These are phyloP conservation scores for Papilio aristodemus DNA, from an alignment of 1,140 invertebrate genomes.

Conservation along the genomic window DNA sequence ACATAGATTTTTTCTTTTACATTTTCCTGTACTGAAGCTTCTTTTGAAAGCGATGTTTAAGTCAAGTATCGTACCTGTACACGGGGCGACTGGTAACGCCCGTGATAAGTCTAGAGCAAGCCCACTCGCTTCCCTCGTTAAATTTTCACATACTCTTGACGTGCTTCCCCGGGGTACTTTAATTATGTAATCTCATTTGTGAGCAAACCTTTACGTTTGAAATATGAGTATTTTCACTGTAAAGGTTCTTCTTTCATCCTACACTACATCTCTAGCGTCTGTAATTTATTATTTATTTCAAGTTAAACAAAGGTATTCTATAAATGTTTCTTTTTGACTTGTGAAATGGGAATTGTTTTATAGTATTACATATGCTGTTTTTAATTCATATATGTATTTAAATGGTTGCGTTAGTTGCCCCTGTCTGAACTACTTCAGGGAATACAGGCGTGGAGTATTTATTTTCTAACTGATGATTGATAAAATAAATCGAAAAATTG, in stretches of 20 bases:
- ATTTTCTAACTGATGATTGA: too few species aligned
- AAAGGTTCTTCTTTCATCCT: conserved; percentile 32
- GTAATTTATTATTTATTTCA: conserved; percentile 17
- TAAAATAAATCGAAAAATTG: too few species aligned
- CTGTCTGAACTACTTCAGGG: too few species aligned
- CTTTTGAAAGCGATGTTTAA: conserved; percentile 28
- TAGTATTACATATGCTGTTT: background rate
- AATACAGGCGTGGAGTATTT: too few species aligned
- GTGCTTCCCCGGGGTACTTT: conserved; percentile 73
- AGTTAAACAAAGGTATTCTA: conserved; percentile 3
- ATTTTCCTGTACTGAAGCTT: conserved; percentile 7
- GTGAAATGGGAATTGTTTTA: background rate
- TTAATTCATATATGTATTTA: too few species aligned
- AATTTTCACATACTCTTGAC: conserved; percentile 80
- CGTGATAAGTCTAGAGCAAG: conserved; percentile 56
- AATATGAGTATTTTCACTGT: conserved; percentile 53
- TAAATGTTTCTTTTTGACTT: background rate
- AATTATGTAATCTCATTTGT: conserved; percentile 80
- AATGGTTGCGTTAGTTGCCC: too few species aligned
- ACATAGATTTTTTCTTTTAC: conserved; percentile 18
- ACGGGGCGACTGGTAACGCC: conserved; percentile 12
- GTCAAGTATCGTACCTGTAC: conserved; percentile 15
- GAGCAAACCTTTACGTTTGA: conserved; percentile 73
- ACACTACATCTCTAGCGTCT: conserved; percentile 15
- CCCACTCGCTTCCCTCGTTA: conserved; percentile 67